These are phyloP conservation scores for Mamestra brassicae DNA, from an alignment of 2,888 invertebrate species.

Conservation along the genomic window DNA sequence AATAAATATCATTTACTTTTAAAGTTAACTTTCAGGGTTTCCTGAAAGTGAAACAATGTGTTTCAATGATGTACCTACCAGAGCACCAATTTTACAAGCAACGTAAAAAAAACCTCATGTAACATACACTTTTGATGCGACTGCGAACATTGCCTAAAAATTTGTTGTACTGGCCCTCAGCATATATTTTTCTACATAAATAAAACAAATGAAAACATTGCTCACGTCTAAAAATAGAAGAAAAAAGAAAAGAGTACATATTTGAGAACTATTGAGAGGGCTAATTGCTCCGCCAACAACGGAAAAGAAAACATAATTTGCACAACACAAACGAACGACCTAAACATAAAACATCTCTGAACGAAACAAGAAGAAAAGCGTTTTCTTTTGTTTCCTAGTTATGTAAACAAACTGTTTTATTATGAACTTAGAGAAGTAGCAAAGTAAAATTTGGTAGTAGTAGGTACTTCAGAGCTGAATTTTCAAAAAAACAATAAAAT, in stretches of 20 bases:
- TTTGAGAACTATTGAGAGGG: constrained; percentile 19
- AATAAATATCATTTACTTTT: too few relatives aligned
- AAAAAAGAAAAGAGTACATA: constrained; percentile 7
- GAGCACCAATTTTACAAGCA: too few relatives aligned
- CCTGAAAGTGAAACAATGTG: too few relatives aligned
- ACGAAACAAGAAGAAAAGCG: constrained; percentile 3
- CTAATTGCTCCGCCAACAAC: constrained; percentile 49
- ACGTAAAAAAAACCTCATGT: neutral
- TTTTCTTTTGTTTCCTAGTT: constrained; percentile 6
- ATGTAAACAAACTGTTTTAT: constrained; percentile 7
- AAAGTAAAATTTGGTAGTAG: neutral
- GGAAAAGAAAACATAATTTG: constrained; percentile 33
- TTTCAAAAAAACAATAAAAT: too few relatives aligned
- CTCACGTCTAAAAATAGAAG: neutral
- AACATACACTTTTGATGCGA: too few relatives aligned
- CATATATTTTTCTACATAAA: neutral
- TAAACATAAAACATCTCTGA: constrained; percentile 1
- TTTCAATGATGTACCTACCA: too few relatives aligned
- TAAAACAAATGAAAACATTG: neutral
- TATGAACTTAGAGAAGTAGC: neutral
- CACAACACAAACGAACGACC: constrained; percentile 20
- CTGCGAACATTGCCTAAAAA: too few relatives aligned
- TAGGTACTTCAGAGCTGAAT: too few relatives aligned
- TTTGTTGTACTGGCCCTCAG: too few relatives aligned
- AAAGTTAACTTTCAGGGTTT: too few relatives aligned